phyloP scores from a whole-genome alignment of 2,113 vertebrate genomes.

The Halichoerus grypus region DNA sequence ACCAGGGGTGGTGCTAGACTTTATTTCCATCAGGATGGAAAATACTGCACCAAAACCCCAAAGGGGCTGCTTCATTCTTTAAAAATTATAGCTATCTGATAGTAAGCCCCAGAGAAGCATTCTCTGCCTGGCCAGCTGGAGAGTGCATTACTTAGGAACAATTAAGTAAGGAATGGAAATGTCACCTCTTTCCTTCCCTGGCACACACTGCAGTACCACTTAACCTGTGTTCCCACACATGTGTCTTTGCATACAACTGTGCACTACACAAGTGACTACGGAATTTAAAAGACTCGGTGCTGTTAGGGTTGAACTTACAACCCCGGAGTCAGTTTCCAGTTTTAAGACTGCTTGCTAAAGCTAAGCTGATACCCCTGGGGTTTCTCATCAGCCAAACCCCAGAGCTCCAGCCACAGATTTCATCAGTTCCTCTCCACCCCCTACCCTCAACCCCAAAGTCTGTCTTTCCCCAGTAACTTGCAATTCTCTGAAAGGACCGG shows the following conservation, averaged over 20 bases:
- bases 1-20: not conserved
- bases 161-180: not conserved
- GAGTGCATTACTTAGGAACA: not conserved
- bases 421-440: not conserved
- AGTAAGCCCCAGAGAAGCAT: not conserved
- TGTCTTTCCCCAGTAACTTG: not conserved
- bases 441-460: not conserved
- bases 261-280: not conserved
- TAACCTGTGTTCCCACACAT: not conserved
- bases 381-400: not conserved
- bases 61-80: conserved; percentile 20
- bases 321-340: not conserved
- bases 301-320: not conserved
- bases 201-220: not conserved
- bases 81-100: not conserved
- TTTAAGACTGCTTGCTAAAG: not conserved
- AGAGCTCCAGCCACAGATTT: not conserved
- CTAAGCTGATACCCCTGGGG: not conserved
- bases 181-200: not conserved
- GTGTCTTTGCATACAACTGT: not conserved
- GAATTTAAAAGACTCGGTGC: not conserved
- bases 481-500: not conserved
- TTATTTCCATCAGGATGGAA: not conserved
- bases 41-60: conserved; percentile 42
- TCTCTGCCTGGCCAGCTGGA: not conserved